These are phyloP conservation scores for Zeugodacus cucurbitae DNA, from an alignment of 1,140 invertebrate species.

Conservation along the genomic window DNA sequence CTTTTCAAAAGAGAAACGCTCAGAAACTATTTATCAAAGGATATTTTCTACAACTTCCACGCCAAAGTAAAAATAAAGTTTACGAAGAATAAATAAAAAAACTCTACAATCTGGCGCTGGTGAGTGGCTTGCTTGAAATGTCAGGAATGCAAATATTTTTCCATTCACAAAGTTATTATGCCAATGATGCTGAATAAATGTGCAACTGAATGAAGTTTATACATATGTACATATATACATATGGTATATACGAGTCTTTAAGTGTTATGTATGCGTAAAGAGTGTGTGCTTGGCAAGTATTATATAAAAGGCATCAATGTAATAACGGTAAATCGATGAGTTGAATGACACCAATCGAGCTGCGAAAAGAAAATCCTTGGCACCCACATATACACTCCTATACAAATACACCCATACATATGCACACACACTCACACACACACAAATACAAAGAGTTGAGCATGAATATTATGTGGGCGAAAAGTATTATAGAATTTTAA, in stretches of 20 bases:
- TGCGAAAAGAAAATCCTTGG: background rate
- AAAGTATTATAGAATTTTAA: background rate
- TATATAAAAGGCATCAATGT: conserved; percentile 3
- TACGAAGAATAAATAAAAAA: no score
- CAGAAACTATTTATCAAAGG: background rate
- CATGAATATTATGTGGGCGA: background rate
- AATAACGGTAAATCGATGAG: conserved; percentile 4
- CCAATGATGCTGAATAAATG: background rate
- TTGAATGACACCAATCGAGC: background rate
- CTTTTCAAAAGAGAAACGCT: background rate
- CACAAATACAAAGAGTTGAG: no score
- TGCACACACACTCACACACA: background rate
- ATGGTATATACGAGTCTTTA: background rate
- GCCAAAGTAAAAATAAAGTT: background rate
- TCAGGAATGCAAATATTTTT: background rate
- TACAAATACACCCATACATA: background rate
- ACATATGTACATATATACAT: background rate
- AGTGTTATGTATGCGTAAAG: no score
- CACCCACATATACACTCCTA: background rate
- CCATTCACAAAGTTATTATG: background rate
- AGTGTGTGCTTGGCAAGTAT: background rate
- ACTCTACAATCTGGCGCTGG: no score
- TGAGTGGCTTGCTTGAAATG: background rate
- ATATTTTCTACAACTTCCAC: background rate
- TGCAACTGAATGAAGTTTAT: background rate